Evolutionary conservation across 2,113 vertebrate species (phyloP).

Genomic region (Amphiprion ocellaris): DNA sequence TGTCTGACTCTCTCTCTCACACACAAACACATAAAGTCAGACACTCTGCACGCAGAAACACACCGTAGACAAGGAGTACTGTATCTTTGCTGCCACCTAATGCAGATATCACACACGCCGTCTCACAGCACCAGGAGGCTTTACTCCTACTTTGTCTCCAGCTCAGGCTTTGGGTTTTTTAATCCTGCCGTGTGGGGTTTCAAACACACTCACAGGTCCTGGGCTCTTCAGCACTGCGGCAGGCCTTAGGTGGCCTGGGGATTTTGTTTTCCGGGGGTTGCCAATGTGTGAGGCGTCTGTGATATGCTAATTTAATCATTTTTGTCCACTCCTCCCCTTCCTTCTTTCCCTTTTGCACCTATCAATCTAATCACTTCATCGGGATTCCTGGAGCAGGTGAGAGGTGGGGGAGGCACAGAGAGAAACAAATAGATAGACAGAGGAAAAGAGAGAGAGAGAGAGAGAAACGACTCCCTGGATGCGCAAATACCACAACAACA

Average conservation of each 20-base stretch:
- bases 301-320: constrained; percentile 88
- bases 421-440: constrained; percentile 44
- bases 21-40: constrained; percentile 17
- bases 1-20: background rate
- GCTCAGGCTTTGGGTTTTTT: constrained; percentile 62
- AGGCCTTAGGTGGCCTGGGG: constrained; percentile 57
- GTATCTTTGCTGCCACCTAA: constrained; percentile 90
- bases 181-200: constrained; percentile 67
- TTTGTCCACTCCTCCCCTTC: constrained; percentile 75
- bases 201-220: constrained; percentile 64
- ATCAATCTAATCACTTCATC: constrained; percentile 86
- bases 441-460: constrained; percentile 1
- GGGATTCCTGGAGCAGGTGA: constrained; percentile 72
- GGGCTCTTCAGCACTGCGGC: constrained; percentile 63
- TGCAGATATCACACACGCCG: constrained; percentile 79
- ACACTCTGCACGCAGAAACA: constrained; percentile 5
- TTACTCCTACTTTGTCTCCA: constrained; percentile 70
- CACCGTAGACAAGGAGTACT: constrained; percentile 63
- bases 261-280: constrained; percentile 72
- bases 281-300: constrained; percentile 71
- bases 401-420: constrained; percentile 3
- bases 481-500: constrained; percentile 71
- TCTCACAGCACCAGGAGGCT: constrained; percentile 67
- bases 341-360: constrained; percentile 75
- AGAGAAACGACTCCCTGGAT: constrained; percentile 36